These are phyloP conservation scores for Apamea sordens DNA, from an alignment of 2,888 invertebrate species.

Conservation along the genomic window DNA sequence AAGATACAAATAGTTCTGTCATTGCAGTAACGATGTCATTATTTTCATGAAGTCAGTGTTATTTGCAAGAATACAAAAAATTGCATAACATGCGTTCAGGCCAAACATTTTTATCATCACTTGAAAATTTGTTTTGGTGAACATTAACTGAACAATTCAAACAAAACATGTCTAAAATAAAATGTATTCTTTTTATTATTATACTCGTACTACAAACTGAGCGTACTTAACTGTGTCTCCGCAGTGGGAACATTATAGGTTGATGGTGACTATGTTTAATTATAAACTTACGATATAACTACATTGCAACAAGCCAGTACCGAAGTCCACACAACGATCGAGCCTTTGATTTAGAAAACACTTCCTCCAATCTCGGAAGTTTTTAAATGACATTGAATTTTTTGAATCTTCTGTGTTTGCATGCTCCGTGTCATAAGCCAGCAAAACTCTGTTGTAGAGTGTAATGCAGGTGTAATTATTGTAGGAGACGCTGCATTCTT, in stretches of 20 bases:
- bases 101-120: background rate
- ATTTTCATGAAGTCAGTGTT: background rate
- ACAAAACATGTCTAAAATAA: background rate
- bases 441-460: slow-evolving; percentile 42
- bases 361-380: background rate
- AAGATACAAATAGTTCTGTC: background rate
- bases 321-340: background rate
- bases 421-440: background rate
- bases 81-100: background rate
- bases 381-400: background rate
- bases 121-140: background rate
- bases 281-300: background rate
- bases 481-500: slow-evolving; percentile 49
- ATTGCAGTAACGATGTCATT: background rate
- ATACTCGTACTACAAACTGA: background rate
- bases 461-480: slow-evolving; percentile 61
- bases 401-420: slow-evolving; percentile 13
- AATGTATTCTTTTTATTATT: background rate
- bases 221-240: too few relatives aligned
- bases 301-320: background rate
- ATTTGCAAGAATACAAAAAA: background rate
- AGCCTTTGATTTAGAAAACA: background rate
- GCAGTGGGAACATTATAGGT: too few relatives aligned
- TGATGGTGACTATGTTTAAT: background rate
- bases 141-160: background rate